phyloP scores from a whole-genome alignment of 2,797 vertebrate genomes.

The Ispidina lecontei region DNA sequence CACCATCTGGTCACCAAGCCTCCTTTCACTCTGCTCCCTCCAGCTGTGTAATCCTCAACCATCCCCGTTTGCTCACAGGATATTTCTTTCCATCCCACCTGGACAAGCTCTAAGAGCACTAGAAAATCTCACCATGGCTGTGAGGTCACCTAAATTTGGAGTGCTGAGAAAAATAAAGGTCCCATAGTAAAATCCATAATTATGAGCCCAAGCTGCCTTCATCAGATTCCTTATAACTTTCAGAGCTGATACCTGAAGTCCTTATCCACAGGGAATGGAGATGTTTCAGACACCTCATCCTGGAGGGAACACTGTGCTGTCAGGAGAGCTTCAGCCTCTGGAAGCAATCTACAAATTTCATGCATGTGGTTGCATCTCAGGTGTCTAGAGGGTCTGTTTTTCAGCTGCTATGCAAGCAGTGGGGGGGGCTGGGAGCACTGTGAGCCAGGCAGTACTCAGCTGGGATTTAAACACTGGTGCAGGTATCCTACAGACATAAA shows the following conservation, averaged over 20 bases:
- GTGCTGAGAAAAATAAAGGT: not conserved
- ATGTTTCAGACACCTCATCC: not conserved
- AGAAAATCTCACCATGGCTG: not conserved
- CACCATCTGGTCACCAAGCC: not conserved
- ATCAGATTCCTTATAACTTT: not conserved
- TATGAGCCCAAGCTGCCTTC: not conserved
- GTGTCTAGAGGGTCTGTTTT: not conserved
- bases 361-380: not conserved
- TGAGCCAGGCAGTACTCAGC: not conserved
- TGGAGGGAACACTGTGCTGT: not conserved
- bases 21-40: not conserved
- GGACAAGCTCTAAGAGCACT: not conserved
- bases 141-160: accelerated
- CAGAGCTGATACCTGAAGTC: not conserved
- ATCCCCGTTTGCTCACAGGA: not conserved
- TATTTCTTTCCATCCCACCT: not conserved
- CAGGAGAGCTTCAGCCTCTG: not conserved
- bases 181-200: not conserved
- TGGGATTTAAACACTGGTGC: not conserved
- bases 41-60: not conserved
- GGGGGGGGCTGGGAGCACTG: not conserved
- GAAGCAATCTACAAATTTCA: not conserved
- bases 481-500: not conserved
- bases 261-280: accelerated
- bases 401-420: not conserved